Conservation (phyloP, 2,797 vertebrate species). For the Mormyrops attenuatus region DNA sequence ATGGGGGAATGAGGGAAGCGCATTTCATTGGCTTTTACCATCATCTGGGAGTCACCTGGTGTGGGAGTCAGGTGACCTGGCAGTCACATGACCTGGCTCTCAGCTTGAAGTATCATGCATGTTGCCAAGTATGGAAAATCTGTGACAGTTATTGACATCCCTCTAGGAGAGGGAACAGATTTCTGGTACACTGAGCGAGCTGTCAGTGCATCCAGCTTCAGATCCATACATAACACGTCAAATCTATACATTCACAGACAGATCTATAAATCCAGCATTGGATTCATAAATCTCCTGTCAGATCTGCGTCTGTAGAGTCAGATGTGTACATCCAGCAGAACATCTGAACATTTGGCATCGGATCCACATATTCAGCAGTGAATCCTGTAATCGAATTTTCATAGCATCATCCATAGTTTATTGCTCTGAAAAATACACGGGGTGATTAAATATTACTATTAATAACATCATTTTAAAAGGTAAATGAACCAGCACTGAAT, state of each 20-base stretch:
- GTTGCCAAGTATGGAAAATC: background rate
- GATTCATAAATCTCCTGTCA: background rate
- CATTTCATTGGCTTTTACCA: background rate
- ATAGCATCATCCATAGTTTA: background rate
- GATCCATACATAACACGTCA: background rate
- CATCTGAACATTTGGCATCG: background rate
- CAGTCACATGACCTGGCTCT: background rate
- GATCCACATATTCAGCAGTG: background rate
- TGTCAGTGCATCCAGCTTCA: background rate
- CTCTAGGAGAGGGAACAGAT: background rate
- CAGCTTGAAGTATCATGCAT: background rate
- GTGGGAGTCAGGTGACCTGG: background rate
- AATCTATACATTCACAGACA: background rate
- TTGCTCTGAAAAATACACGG: background rate
- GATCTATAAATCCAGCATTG: background rate
- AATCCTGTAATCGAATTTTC: background rate
- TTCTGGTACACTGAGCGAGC: background rate
- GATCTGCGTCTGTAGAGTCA: background rate
- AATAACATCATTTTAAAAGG: conserved; percentile 7
- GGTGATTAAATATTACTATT: conserved; percentile 8
- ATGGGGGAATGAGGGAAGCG: background rate
- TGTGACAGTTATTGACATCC: background rate
- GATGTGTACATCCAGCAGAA: background rate
- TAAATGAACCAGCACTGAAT: background rate
- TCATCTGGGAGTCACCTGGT: background rate